Evolutionary conservation across 2,113 vertebrate species (phyloP).

Genomic region (Sarotherodon lohbergeri): DNA sequence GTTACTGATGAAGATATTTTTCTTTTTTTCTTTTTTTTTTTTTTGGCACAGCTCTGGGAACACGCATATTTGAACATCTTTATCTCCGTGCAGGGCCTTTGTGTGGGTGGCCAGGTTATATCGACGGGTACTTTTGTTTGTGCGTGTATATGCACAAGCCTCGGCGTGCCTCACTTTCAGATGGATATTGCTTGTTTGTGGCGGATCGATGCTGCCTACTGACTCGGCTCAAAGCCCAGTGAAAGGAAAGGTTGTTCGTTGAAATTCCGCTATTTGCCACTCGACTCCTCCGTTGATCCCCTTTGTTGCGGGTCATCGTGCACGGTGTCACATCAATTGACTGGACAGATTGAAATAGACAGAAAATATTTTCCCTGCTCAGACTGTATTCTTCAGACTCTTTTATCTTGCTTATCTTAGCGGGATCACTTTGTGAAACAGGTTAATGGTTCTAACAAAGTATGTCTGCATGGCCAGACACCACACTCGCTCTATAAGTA

Average conservation of each 20-base stretch:
- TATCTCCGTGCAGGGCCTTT: background rate
- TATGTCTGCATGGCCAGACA: background rate
- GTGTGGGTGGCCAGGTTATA: slow-evolving; percentile 23
- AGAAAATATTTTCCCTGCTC: slow-evolving; percentile 13
- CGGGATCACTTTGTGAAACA: background rate
- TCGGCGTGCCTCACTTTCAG: slow-evolving; percentile 11
- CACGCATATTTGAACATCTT: background rate
- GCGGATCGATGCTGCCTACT: slow-evolving; percentile 54
- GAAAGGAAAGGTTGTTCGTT: slow-evolving; percentile 50
- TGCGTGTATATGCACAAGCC: slow-evolving; percentile 3
- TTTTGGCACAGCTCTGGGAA: background rate
- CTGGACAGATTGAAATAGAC: slow-evolving; percentile 34
- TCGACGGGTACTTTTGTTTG: slow-evolving; percentile 20
- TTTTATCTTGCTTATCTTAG: slow-evolving; percentile 5
- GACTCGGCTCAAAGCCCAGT: slow-evolving; percentile 20
- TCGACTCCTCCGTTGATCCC: slow-evolving; percentile 53
- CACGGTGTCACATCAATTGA: slow-evolving; percentile 50
- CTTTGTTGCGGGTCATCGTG: slow-evolving; percentile 57
- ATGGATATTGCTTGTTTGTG: slow-evolving; percentile 37
- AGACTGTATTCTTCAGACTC: slow-evolving; percentile 10
- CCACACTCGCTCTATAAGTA: background rate
- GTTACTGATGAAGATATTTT: background rate
- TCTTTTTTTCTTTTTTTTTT: background rate
- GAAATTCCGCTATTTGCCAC: slow-evolving; percentile 53
- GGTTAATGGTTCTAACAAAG: slow-evolving; percentile 12